Percentiles rank a stretch among this genome's conserved stretches.
These are phyloP conservation scores for Tortricodes alternella DNA, from an alignment of 2,888 invertebrate genomes.

Conservation along the genomic window DNA sequence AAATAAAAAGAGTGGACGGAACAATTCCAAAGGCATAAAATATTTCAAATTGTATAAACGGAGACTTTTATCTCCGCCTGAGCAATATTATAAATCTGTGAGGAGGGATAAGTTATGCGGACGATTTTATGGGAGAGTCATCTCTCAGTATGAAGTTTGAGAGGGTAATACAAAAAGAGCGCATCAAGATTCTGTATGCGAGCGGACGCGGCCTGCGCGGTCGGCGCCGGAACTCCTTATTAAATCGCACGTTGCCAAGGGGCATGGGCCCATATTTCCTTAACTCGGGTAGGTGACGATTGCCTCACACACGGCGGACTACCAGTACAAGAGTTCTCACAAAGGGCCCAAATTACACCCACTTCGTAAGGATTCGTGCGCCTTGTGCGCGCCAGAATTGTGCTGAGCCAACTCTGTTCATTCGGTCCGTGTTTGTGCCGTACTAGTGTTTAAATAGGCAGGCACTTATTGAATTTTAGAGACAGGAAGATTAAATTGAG, in stretches of 20 bases:
- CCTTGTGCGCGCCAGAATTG: constrained; percentile 48
- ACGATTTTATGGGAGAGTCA: constrained; percentile 53
- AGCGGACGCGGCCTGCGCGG: constrained; percentile 34
- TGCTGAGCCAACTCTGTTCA: constrained; percentile 53
- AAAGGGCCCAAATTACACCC: constrained; percentile 62
- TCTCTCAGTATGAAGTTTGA: constrained; percentile 51
- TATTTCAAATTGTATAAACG: constrained; percentile 36
- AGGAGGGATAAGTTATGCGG: constrained; percentile 56
- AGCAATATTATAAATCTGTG: constrained; percentile 47
- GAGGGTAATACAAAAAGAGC: constrained; percentile 53
- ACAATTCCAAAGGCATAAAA: constrained; percentile 35
- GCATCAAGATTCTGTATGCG: constrained; percentile 53
- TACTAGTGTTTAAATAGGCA: constrained; percentile 31
- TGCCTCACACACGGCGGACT: constrained; percentile 38
- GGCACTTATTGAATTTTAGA: constrained; percentile 1
- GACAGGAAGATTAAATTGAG: constrained; percentile 1
- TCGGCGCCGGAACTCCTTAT: constrained; percentile 45
- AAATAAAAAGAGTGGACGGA: constrained; percentile 36
- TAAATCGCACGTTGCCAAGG: constrained; percentile 52
- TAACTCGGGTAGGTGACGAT: constrained; percentile 38
- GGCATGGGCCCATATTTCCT: constrained; percentile 30
- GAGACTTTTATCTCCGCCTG: constrained; percentile 31
- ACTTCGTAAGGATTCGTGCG: constrained; percentile 47
- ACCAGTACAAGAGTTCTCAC: constrained; percentile 42
- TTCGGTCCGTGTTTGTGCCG: constrained; percentile 37